A percentile compares a stretch with the other conserved stretches of the same genome.
These are phyloP conservation scores for Ceratitis capitata DNA, from an alignment of 1,140 invertebrate genomes.

Conservation along the genomic window DNA sequence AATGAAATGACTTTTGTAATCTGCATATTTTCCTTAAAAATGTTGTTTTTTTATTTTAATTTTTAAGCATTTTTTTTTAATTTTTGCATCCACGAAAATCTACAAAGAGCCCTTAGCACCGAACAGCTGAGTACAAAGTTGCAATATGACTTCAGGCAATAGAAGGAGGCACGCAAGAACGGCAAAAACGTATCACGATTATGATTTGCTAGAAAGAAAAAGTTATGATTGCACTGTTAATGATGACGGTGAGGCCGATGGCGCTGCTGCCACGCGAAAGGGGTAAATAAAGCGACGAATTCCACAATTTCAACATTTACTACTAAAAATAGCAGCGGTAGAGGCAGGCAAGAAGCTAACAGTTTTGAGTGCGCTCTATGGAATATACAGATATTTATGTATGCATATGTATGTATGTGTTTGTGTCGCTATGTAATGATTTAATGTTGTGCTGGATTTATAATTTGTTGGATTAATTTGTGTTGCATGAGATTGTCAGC, in stretches of 20 bases:
- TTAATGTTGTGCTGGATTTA: not conserved
- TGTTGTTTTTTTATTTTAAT: too few relatives aligned
- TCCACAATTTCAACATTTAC: constrained; percentile 27
- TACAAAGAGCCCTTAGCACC: too few relatives aligned
- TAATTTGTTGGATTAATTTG: constrained; percentile 36
- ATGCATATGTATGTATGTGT: not conserved
- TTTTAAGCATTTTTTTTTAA: too few relatives aligned
- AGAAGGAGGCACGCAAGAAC: not conserved
- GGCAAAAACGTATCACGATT: not conserved
- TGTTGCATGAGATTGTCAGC: not conserved
- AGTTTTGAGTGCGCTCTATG: not conserved
- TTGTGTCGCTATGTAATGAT: not conserved
- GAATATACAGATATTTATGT: not conserved
- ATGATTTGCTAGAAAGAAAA: not conserved
- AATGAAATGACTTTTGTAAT: too few relatives aligned
- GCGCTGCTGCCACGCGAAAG: not conserved
- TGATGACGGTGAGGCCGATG: not conserved
- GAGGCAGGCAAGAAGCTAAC: not conserved
- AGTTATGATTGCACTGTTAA: not conserved
- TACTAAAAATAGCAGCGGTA: not conserved
- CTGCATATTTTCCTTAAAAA: too few relatives aligned
- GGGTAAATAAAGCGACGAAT: not conserved
- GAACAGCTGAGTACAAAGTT: too few relatives aligned
- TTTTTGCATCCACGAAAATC: too few relatives aligned
- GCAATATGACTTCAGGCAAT: too few relatives aligned